Conservation (phyloP, 1,140 invertebrate genomes). For the Stegodyphus mimosarum region DNA sequence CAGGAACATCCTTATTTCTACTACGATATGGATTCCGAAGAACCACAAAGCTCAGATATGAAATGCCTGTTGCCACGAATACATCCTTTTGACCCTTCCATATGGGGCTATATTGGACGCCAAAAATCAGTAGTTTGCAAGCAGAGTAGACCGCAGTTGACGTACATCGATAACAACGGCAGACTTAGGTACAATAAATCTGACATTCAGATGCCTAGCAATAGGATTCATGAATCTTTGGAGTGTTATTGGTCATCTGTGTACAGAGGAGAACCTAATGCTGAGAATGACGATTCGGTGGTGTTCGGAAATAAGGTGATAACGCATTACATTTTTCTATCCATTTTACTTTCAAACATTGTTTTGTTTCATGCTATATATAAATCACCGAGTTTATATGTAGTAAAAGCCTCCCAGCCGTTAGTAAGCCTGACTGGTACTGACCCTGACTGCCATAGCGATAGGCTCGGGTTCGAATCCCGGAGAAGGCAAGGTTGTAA, state of each 20-base stretch:
- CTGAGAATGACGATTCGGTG: not conserved
- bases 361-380: too few relatives aligned
- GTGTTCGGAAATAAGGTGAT: not conserved
- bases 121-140: constrained; percentile 6
- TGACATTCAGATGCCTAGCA: not conserved
- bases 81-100: constrained; percentile 43
- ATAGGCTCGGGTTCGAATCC: too few relatives aligned
- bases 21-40: constrained; percentile 19
- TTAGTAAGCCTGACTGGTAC: too few relatives aligned
- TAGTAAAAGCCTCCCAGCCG: too few relatives aligned
- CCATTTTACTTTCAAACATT: too few relatives aligned
- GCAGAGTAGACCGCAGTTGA: not conserved
- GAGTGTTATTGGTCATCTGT: not conserved
- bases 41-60: not conserved
- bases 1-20: constrained; percentile 20
- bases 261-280: not conserved
- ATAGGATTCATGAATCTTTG: not conserved
- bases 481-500: too few relatives aligned
- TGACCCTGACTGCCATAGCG: too few relatives aligned
- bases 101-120: constrained; percentile 4
- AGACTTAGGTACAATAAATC: not conserved
- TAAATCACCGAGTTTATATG: too few relatives aligned
- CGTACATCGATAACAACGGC: constrained; percentile 12
- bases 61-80: constrained; percentile 14
- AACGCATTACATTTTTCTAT: too few relatives aligned